Base-by-base conservation (phyloP, 2,888 invertebrate species). In the Meloe dianella region DNA sequence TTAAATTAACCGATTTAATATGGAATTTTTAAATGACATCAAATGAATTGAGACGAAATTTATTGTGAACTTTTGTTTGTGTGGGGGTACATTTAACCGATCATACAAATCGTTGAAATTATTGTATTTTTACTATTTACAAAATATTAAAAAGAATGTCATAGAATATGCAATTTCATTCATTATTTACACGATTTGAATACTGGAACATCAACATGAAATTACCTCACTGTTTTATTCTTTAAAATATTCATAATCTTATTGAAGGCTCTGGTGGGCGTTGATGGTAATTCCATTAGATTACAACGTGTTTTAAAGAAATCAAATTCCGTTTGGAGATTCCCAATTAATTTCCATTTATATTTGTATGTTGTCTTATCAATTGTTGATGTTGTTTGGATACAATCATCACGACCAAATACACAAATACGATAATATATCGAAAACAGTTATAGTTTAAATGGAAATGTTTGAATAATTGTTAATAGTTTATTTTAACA, bases 381-480 rank as follows among this genome's bases (percentile, higher is more conserved):
- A 22, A 94, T 87, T 0, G 91, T 89, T 0, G 93, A 94, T 1
- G 92, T 90, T 0, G 93, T 91, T 76, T 94, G 94, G 27, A 95
- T 87, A 80, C 96, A 96, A 80, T 95, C 94, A 81, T 93, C 90
- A n/a, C 96, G 96, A 0, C 95, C 96, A 75, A 93, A 96, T 83
- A 96, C 95, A 81, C 96, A 96, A 0, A 94, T 92, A 73, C 91
- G 82, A 79, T 94, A 93, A 80, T 95, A n/a, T n/a, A n/a, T n/a
- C n/a, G n/a, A n/a, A n/a, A n/a, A n/a, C n/a, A n/a, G n/a, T n/a
- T n/a, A n/a, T n/a, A n/a, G n/a, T n/a, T n/a, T n/a, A n/a, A n/a
- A n/a, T n/a, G n/a, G n/a, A n/a, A n/a, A n/a, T n/a, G n/a, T n/a
- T n/a, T n/a, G n/a, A n/a, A n/a, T n/a, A n/a, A n/a, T n/a, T n/a